Evolutionary conservation across 2,113 vertebrate genomes (phyloP), one percentile per base, ranked within the genome.

Genomic region (Tyto alba): DNA sequence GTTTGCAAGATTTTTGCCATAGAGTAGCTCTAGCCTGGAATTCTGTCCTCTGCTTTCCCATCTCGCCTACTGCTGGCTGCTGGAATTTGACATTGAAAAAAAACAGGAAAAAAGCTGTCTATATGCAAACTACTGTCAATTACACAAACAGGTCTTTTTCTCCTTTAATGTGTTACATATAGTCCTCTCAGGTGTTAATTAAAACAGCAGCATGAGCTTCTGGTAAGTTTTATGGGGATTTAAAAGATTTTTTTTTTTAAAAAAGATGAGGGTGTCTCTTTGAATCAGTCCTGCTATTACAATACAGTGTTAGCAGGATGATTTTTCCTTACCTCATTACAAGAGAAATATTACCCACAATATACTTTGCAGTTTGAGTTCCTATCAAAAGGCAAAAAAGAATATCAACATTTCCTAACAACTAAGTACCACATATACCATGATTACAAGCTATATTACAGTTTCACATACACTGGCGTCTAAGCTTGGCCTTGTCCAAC

Each of bases 161-260:
- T 87, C 29, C 52, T 94, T 91, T 89, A 92, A 89, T 75, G 55
- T 85, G 73, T 76, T 87, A 75, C 1, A 1, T 93, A 47, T 88
- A 57, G 27, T 71, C 87, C 72, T 72, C 69, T 88, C 74, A 89
- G 79, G 88, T 93, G 92, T 90, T 95, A 92, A 95, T 96, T 96
- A 93, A 85, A 93, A 89, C 66, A 89, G 57, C 89, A 81, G 62
- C 45, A 67, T 79, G 80, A 79, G 71, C 74, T 87, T 96, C 76
- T 43, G 87, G 43, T 67, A 78, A 78, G 43, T 94, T 95, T 92
- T 87, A 38, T 27, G 22, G 40, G 14, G 36, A 68, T 87, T 87
- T 68, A 56, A 55, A 62, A 34, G 6, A 38, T 38, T 47, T 13
- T 26, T 76, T 86, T 64, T 63, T 40, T 11, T 17, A 36, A 71